Base-by-base conservation (phyloP, 1,140 invertebrate species). In the Brachionus manjavacas region DNA sequence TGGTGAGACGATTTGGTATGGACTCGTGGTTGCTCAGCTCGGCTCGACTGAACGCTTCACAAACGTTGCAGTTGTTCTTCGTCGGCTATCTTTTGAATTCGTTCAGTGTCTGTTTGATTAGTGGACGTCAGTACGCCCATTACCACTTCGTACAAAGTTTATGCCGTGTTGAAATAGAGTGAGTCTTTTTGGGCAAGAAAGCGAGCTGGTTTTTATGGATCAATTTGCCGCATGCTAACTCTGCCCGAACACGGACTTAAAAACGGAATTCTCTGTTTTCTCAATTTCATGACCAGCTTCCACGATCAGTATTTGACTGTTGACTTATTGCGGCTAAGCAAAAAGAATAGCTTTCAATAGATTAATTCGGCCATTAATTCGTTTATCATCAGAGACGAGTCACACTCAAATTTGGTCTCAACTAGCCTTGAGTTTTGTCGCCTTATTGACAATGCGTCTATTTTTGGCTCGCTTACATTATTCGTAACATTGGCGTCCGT, bases 321-420 rank as follows among this genome's bases (percentile, higher is more conserved):
- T 92, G n/a, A 91, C 91, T 16, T 92, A 91, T 31, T 91, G 92
- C 6, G 92, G 90, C 86, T 93, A 92, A 12, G 93, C 93, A 86
- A 93, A 93, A 70, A 95, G 90, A 87, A 95, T 92, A 31, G 95
- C 90, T 88, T 95, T 94, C 11, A 94, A 94, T 86, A 94, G 92
- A 55, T 93, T 92, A 8, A 89, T 84, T 31, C 64, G 9, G 7
- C 84, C 84, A 14, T 25, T 25, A 84, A 94, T n/a, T n/a, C n/a
- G n/a, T n/a, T n/a, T n/a, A n/a, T 91, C 86, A 93, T 91, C 12
- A 94, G 88, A 1, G 93, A 25, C 14, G 74, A 43, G 6, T 55
- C 23, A 25, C 14, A 2, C 39, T 39, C 9, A 12, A n/a, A n/a
- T 49, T 4, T 20, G 28, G 39, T n/a, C 16, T 35, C 31, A 39